phyloP scores from a whole-genome alignment of 2,797 vertebrate species.

The Nannoperca obscura region DNA sequence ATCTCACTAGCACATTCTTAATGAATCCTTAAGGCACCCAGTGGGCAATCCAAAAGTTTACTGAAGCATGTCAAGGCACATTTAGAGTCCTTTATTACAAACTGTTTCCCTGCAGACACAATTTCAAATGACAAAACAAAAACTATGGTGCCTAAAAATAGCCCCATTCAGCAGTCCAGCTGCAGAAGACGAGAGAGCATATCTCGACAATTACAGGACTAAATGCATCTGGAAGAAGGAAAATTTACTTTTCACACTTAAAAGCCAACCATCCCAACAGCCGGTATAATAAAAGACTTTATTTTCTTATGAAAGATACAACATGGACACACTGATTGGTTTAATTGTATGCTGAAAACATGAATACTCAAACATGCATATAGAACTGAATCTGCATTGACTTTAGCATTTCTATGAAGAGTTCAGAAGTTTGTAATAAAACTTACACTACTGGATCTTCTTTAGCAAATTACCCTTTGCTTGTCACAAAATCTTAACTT shows the following conservation, averaged over 20 bases:
- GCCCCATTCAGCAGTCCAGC: conserved; percentile 35
- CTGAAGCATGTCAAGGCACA: conserved; percentile 18
- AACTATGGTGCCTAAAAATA: conserved; percentile 40
- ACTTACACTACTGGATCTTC: conserved; percentile 59
- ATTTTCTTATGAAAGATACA: conserved; percentile 30
- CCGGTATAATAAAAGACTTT: conserved; percentile 23
- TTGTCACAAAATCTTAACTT: background rate
- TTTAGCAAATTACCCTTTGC: background rate
- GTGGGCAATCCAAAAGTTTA: background rate
- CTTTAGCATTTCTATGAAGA: background rate
- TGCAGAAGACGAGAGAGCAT: conserved; percentile 31
- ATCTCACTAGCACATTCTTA: conserved; percentile 1
- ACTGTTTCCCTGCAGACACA: conserved; percentile 12
- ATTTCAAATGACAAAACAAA: conserved; percentile 18
- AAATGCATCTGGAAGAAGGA: conserved; percentile 1
- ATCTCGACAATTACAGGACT: background rate
- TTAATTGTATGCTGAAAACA: conserved; percentile 24
- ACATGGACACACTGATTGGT: background rate
- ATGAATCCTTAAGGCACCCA: conserved; percentile 26
- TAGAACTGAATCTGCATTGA: conserved; percentile 8
- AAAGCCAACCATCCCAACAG: background rate
- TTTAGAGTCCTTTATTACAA: conserved; percentile 20
- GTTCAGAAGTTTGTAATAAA: conserved; percentile 66
- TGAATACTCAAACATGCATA: conserved; percentile 15
- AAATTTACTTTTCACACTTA: background rate